Conservation (phyloP, 2,888 invertebrate species). For the Ophion ventricosus region DNA sequence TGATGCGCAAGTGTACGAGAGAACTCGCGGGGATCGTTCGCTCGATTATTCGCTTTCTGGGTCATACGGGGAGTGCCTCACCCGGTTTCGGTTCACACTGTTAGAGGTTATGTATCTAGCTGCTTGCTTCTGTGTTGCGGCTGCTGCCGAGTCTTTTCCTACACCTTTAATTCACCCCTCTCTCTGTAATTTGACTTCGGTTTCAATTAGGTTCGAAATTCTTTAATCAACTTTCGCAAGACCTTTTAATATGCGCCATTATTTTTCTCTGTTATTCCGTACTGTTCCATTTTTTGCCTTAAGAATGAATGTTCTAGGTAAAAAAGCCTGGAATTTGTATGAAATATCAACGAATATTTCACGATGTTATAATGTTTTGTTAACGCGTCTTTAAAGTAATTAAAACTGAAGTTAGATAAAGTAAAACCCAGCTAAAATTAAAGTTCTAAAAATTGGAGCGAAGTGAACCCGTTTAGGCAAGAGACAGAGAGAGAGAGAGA, state of each 20-base stretch:
- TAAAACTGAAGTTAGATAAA: too few relatives aligned
- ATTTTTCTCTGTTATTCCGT: background rate
- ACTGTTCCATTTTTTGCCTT: background rate
- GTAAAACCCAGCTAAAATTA: too few relatives aligned
- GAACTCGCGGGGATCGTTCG: conserved; percentile 62
- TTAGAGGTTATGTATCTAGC: conserved; percentile 40
- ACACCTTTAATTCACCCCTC: conserved; percentile 53
- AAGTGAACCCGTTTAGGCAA: too few relatives aligned
- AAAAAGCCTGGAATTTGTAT: too few relatives aligned
- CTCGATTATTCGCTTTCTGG: conserved; percentile 68
- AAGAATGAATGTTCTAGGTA: too few relatives aligned
- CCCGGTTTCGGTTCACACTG: conserved; percentile 65
- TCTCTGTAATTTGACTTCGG: background rate
- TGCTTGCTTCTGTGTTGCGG: conserved; percentile 55
- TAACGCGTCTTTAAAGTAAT: background rate
- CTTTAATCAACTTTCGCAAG: background rate
- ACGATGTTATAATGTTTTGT: background rate
- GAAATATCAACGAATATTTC: background rate
- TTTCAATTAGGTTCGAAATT: background rate
- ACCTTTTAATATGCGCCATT: background rate
- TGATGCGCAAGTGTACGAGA: conserved; percentile 62
- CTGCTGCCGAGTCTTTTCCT: conserved; percentile 60
- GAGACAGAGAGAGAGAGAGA: too few relatives aligned
- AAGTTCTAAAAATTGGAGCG: too few relatives aligned
- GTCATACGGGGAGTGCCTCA: conserved; percentile 68